Percentiles rank a stretch among this genome's conserved stretches.
phyloP scores from a whole-genome alignment of 2,113 vertebrate species.

The Cyprichromis sp. region DNA sequence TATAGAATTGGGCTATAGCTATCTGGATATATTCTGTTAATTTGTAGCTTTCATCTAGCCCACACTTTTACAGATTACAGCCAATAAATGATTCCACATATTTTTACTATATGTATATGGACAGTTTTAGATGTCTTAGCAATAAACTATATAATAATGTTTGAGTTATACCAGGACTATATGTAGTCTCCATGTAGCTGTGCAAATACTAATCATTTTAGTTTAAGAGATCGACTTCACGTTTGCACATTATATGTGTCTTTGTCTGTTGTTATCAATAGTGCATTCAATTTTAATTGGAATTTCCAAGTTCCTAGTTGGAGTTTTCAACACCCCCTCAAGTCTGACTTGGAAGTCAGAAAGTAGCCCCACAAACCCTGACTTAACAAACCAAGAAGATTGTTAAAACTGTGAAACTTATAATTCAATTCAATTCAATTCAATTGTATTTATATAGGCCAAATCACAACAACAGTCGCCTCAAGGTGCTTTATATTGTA shows the following conservation, averaged over 20 bases:
- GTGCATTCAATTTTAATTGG: neutral
- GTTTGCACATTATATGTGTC: neutral
- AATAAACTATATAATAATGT: neutral
- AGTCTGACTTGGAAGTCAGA: neutral
- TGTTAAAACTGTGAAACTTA: neutral
- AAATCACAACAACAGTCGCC: neutral
- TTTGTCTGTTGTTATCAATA: neutral
- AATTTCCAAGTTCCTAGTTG: neutral
- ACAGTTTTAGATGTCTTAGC: neutral
- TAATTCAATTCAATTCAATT: neutral
- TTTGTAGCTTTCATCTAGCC: neutral
- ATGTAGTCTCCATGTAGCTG: neutral
- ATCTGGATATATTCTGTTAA: neutral
- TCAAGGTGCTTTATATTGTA: neutral
- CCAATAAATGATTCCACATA: neutral
- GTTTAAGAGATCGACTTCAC: neutral
- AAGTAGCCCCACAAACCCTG: neutral
- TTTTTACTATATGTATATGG: fast-evolving
- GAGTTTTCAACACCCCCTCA: neutral
- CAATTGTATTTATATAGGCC: fast-evolving
- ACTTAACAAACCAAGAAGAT: neutral
- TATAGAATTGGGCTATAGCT: neutral
- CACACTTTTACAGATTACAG: neutral
- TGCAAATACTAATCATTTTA: neutral
- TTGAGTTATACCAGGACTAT: neutral